Evolutionary conservation across 1,140 invertebrate genomes (phyloP).

Genomic region (Drosophila fuyamai): DNA sequence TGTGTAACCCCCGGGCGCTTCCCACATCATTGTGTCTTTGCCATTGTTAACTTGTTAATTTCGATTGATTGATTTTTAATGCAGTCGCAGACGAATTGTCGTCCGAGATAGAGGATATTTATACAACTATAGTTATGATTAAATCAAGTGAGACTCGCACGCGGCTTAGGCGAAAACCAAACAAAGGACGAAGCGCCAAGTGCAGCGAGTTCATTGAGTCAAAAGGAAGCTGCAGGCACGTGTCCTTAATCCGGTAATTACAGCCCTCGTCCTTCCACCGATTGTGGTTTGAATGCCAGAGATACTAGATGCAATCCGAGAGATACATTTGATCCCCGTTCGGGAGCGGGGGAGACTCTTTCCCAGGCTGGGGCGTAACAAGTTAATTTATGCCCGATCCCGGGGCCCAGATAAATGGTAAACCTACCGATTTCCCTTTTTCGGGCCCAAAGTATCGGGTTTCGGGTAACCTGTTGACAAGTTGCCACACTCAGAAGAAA

Average conservation of each 20-base stretch:
- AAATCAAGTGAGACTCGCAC: conserved; percentile 73
- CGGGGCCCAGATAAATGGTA: conserved; percentile 55
- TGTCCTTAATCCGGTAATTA: conserved; percentile 83
- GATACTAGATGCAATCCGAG: conserved; percentile 34
- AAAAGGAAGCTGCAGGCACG: conserved; percentile 78
- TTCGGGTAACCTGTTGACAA: conserved; percentile 57
- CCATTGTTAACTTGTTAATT: conserved; percentile 82
- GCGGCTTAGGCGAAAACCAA: conserved; percentile 52
- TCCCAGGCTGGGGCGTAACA: conserved; percentile 69
- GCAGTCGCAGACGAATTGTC: conserved; percentile 55
- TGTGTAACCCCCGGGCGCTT: conserved; percentile 58
- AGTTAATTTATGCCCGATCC: conserved; percentile 76
- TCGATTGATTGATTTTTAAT: conserved; percentile 82
- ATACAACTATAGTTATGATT: conserved; percentile 70
- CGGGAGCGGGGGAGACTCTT: conserved; percentile 35
- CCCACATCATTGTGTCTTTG: conserved; percentile 51
- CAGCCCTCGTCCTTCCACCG: conserved; percentile 33
- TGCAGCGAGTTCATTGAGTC: conserved; percentile 63
- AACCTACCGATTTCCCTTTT: conserved; percentile 49
- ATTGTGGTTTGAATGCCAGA: conserved; percentile 57
- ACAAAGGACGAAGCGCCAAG: conserved; percentile 67
- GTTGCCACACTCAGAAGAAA: conserved; percentile 31
- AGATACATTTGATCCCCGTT: conserved; percentile 4
- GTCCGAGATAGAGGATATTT: conserved; percentile 36
- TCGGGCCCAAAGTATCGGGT: conserved; percentile 17